These are phyloP conservation scores for Nasonia giraulti DNA, from an alignment of 1,140 invertebrate species.

Conservation along the genomic window DNA sequence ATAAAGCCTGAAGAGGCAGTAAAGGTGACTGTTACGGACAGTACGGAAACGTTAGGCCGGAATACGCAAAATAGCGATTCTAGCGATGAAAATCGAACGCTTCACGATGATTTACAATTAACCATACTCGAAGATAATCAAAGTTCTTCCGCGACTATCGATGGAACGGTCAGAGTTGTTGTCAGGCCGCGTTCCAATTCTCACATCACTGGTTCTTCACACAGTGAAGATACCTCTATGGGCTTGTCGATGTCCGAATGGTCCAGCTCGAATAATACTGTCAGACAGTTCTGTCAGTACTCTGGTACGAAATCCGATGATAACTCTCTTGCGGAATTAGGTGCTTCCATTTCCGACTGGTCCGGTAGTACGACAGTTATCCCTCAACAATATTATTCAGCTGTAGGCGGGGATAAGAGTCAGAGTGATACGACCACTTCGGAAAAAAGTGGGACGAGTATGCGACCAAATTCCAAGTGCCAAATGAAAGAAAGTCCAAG, in stretches of 20 bases:
- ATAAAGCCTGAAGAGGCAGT: conserved; percentile 82
- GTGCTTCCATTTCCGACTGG: conserved; percentile 77
- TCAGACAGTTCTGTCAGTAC: conserved; percentile 83
- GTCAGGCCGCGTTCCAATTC: conserved; percentile 83
- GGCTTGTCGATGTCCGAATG: conserved; percentile 88
- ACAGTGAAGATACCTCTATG: conserved; percentile 89
- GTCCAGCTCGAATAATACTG: conserved; percentile 88
- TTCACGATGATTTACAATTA: conserved; percentile 71
- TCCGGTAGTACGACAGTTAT: conserved; percentile 75
- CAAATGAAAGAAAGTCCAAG: conserved; percentile 57
- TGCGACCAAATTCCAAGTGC: conserved; percentile 68
- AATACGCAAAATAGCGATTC: conserved; percentile 70
- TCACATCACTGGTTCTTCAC: conserved; percentile 80
- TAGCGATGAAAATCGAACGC: conserved; percentile 75
- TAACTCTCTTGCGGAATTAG: conserved; percentile 76
- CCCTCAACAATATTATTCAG: conserved; percentile 68
- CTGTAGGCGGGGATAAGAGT: conserved; percentile 65
- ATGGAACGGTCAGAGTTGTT: conserved; percentile 86
- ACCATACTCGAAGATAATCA: conserved; percentile 69
- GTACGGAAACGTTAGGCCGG: conserved; percentile 68
- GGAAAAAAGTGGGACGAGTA: conserved; percentile 69
- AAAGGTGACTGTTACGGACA: conserved; percentile 80
- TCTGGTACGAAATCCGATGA: conserved; percentile 77
- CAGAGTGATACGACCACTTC: conserved; percentile 71
- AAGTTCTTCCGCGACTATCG: conserved; percentile 78